Percentiles rank a stretch among this genome's conserved stretches.
These are phyloP conservation scores for Lepidurus packardi DNA, from an alignment of 1,140 invertebrate species.

Conservation along the genomic window DNA sequence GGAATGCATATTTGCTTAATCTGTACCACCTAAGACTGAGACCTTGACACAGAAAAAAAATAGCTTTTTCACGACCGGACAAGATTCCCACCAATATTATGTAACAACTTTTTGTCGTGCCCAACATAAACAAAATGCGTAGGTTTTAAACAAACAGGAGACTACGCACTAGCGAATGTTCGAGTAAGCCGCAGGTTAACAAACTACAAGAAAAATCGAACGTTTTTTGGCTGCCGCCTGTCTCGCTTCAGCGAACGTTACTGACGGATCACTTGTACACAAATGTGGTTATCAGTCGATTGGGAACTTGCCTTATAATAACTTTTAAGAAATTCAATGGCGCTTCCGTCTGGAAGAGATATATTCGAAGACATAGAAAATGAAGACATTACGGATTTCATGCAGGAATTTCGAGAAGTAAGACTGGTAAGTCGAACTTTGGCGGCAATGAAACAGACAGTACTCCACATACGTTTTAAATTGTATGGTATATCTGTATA, in stretches of 20 bases:
- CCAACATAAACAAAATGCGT: background rate
- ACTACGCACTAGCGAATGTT: background rate
- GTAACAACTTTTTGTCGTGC: background rate
- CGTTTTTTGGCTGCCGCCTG: no score
- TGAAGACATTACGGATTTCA: background rate
- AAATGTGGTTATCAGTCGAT: no score
- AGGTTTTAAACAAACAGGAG: background rate
- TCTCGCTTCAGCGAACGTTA: no score
- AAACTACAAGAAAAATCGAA: no score
- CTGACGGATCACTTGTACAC: no score
- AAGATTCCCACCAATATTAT: constrained; percentile 16
- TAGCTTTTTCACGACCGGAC: no score
- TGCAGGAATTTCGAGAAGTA: background rate
- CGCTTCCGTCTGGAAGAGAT: background rate
- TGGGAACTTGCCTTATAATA: background rate
- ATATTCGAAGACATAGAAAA: background rate
- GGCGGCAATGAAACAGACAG: no score
- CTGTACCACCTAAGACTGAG: background rate
- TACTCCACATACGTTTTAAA: no score
- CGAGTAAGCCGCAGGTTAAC: no score
- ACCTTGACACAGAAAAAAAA: background rate
- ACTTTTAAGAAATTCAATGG: background rate
- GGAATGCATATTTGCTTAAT: no score
- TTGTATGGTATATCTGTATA: no score
- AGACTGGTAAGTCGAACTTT: background rate